These are phyloP conservation scores for Pedetes capensis DNA, from an alignment of 2,113 vertebrate genomes.

Conservation along the genomic window DNA sequence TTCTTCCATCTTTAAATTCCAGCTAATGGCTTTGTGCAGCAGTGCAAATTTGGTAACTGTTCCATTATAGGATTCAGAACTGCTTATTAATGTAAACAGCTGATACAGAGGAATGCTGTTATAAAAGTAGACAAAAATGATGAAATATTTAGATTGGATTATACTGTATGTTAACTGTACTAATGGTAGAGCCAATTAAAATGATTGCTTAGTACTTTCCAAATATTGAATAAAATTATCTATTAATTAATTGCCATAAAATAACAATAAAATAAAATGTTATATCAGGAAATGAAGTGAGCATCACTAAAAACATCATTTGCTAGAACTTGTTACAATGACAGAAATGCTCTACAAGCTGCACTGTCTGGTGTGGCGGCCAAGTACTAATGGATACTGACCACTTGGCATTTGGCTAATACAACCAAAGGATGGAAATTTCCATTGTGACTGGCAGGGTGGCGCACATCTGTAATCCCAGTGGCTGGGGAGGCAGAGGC, in stretches of 20 bases:
- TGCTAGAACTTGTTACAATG: background rate
- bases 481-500: no score
- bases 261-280: background rate
- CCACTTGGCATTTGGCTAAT: background rate
- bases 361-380: background rate
- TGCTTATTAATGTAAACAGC: background rate
- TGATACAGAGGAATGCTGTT: background rate
- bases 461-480: no score
- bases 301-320: background rate
- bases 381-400: background rate
- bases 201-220: background rate
- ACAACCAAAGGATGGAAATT: background rate
- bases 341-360: background rate
- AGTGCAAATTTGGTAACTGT: background rate
- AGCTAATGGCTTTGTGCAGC: background rate
- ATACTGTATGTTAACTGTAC: background rate
- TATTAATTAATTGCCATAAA: background rate
- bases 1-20: background rate
- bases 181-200: conserved; percentile 18
- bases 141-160: background rate
- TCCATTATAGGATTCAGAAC: background rate
- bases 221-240: background rate
- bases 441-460: no score
- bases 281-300: background rate
- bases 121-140: background rate